Evolutionary conservation across 2,888 invertebrate species (phyloP).

Genomic region (Stegophylla sp.): DNA sequence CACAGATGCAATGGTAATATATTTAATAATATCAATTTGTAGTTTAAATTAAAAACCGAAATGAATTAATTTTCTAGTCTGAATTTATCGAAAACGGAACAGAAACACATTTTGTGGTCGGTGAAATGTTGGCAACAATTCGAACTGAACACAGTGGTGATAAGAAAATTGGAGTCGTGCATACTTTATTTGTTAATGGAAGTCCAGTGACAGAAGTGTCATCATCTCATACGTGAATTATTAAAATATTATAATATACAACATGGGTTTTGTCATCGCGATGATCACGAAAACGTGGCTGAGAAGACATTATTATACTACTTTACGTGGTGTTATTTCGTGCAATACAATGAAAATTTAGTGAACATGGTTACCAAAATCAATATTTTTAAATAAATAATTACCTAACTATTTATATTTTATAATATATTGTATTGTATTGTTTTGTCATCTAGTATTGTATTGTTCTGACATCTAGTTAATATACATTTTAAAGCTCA

Average conservation of each 20-base stretch:
- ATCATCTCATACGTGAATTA: not conserved
- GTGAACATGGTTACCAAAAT: too few species aligned
- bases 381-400: too few species aligned
- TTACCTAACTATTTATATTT: not conserved
- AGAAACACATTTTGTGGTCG: slow-evolving; percentile 78
- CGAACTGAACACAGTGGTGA: slow-evolving; percentile 69
- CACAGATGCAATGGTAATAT: slow-evolving; percentile 70
- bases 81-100: slow-evolving; percentile 86
- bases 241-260: too few species aligned
- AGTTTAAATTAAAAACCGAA: not conserved
- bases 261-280: too few species aligned
- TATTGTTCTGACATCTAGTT: not conserved
- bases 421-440: not conserved
- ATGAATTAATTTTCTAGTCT: slow-evolving; percentile 67
- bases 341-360: too few species aligned
- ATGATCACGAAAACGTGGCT: too few species aligned
- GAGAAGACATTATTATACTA: too few species aligned
- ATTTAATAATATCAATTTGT: slow-evolving; percentile 60
- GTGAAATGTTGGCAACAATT: slow-evolving; percentile 67
- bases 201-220: not conserved
- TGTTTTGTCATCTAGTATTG: not conserved
- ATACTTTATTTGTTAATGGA: slow-evolving; percentile 69
- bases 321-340: too few species aligned
- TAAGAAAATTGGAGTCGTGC: slow-evolving; percentile 70
- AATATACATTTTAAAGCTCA: too few species aligned